Conservation (phyloP, 2,113 vertebrate species). For the Elanoides forficatus region DNA sequence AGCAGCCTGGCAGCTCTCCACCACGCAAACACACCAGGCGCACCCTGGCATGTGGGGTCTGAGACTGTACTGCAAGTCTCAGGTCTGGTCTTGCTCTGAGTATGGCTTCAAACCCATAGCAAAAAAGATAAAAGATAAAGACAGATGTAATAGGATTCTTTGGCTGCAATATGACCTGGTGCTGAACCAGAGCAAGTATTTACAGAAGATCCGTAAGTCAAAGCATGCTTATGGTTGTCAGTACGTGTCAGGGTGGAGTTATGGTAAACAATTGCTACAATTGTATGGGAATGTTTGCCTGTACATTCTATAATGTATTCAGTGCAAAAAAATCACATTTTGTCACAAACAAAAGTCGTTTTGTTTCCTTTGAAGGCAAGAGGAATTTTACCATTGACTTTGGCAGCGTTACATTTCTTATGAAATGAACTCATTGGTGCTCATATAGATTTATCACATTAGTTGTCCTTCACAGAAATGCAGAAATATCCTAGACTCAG, state of each 20-base stretch:
- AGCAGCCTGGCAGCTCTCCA: not conserved
- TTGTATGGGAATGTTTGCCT: not conserved
- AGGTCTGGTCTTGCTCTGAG: conserved; percentile 14
- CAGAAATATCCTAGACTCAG: not conserved
- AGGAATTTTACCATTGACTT: not conserved
- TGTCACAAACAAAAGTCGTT: not conserved
- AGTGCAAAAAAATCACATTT: not conserved
- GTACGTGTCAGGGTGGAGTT: conserved; percentile 1
- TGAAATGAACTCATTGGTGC: not conserved
- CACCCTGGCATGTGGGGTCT: not conserved
- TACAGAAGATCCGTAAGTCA: not conserved
- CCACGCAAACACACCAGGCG: not conserved
- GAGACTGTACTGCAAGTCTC: not conserved
- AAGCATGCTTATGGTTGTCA: not conserved
- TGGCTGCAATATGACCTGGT: not conserved
- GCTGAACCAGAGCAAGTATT: conserved; percentile 44
- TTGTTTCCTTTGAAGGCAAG: not conserved
- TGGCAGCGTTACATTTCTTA: not conserved
- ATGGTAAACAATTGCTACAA: not conserved
- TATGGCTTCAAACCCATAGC: not conserved
- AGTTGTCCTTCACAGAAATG: not conserved
- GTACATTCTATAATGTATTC: not conserved
- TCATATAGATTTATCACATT: not conserved
- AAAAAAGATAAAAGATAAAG: not conserved
- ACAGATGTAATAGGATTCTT: not conserved